These are phyloP conservation scores for Syritta pipiens DNA, from an alignment of 2,888 invertebrate species.

Conservation along the genomic window DNA sequence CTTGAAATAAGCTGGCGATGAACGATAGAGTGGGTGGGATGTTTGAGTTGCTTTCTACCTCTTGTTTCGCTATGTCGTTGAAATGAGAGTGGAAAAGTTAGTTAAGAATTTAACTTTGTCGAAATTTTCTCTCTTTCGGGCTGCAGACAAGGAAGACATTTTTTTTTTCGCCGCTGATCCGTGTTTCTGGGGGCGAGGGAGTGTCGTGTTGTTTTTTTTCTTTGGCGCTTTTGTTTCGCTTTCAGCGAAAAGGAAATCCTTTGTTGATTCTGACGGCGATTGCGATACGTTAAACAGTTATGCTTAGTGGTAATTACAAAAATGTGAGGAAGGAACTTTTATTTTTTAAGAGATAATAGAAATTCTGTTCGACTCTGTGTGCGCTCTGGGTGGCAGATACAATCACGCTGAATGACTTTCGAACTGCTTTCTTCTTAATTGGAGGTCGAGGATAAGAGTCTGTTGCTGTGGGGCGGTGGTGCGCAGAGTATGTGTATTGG, in stretches of 20 bases:
- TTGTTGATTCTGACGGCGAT: slow-evolving; percentile 26
- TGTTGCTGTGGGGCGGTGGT: too few relatives aligned
- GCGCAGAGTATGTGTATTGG: too few relatives aligned
- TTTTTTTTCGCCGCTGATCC: not conserved
- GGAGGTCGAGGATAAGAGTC: too few relatives aligned
- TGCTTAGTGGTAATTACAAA: slow-evolving; percentile 42
- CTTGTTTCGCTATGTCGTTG: slow-evolving; percentile 47
- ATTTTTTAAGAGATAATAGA: slow-evolving; percentile 25
- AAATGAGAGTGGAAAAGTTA: slow-evolving; percentile 55
- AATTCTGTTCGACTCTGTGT: too few relatives aligned
- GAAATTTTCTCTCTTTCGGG: too few relatives aligned
- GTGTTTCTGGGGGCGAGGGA: not conserved
- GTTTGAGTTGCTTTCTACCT: too few relatives aligned
- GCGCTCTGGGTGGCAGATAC: too few relatives aligned
- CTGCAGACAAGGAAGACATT: too few relatives aligned
- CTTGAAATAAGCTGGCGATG: not conserved
- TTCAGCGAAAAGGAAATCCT: slow-evolving; percentile 37
- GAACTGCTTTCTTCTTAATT: too few relatives aligned
- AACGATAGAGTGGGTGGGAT: not conserved
- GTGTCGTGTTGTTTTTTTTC: not conserved
- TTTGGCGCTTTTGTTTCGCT: not conserved
- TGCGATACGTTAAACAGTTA: slow-evolving; percentile 34
- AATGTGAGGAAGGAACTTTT: slow-evolving; percentile 24
- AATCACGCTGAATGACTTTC: too few relatives aligned
- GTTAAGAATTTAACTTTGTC: slow-evolving; percentile 57